Evolutionary conservation across 1,140 invertebrate genomes (phyloP), one percentile per base, ranked within the genome.

Genomic region (Cotesia glomerata): DNA sequence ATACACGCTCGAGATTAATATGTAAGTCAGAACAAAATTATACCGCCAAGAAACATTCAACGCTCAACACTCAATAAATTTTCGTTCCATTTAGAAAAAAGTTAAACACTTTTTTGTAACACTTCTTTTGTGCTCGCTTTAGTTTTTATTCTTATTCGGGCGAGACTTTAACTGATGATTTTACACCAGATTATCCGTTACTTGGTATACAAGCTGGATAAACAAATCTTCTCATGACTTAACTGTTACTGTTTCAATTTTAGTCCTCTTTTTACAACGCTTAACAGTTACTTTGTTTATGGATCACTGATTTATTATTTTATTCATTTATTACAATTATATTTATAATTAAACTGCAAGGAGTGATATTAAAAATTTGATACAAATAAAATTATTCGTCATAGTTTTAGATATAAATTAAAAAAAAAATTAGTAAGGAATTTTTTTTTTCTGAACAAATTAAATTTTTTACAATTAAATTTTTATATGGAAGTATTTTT

Each of bases 121-220:
- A 56, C 62, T 34, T 64, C 26, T 64, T 35, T 32, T 64, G 18
- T 51, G 14, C 1, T 32, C 16, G 26, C 7, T 9, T 26, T 61
- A 4, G 11, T 61, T 26, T 4, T 32, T 26, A 8, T 13, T 32
- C 16, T 34, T 26, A 13, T 9, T 13, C 45, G 49, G 2, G 4
- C 4, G 49, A 66, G 39, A 13, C 16, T 51, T 51, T 26, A 8
- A 9, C 16, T 51, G 64, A 14, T 26, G 45, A 49, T 26, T 51
- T 26, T 18, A 52, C 26, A 66, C n/a, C 26, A 3, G 18, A 51
- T 51, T 66, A n/a, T 52, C 64, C 64, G 64, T 66, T 66, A 66
- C 16, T 66, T 34, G 3, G n/a, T 14, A 18, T 51, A 51, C 16
- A 51, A 51, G 45, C n/a, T 66, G 64, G 18, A 52, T 52, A 66